These are phyloP conservation scores for Poeciliopsis retropinna DNA, from an alignment of 2,113 vertebrate species.

Conservation along the genomic window DNA sequence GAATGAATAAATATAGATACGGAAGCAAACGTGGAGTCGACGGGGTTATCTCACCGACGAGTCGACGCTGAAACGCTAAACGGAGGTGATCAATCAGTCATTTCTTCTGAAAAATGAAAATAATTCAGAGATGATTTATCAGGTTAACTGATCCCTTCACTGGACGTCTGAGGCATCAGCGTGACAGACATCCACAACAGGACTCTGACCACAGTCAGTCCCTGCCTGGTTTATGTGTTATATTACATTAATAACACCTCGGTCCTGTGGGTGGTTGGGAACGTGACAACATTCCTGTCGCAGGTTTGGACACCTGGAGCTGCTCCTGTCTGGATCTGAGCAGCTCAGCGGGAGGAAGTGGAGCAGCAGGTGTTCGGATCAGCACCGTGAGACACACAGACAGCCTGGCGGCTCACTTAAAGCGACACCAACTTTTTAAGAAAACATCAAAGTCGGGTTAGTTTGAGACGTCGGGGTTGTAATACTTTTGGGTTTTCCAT, in stretches of 20 bases:
- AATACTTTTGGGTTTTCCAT: no score
- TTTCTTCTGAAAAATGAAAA: conserved; percentile 15
- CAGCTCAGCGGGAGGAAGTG: conserved; percentile 54
- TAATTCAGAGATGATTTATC: conserved; percentile 10
- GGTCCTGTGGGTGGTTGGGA: conserved; percentile 58
- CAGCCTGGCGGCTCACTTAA: conserved; percentile 17
- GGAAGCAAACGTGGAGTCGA: conserved; percentile 22
- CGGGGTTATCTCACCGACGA: conserved; percentile 32
- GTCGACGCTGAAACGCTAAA: conserved; percentile 11
- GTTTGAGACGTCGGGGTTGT: neutral
- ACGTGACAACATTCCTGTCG: conserved; percentile 58
- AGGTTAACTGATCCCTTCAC: conserved; percentile 39
- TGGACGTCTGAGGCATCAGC: conserved; percentile 6
- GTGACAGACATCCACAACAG: conserved; percentile 42
- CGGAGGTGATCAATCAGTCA: conserved; percentile 57
- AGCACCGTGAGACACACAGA: conserved; percentile 32
- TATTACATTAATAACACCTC: conserved; percentile 76
- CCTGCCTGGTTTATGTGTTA: conserved; percentile 59
- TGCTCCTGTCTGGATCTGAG: conserved; percentile 55
- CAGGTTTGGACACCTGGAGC: conserved; percentile 53
- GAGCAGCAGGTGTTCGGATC: conserved; percentile 50
- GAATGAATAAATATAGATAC: conserved; percentile 72
- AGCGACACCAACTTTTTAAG: conserved; percentile 10
- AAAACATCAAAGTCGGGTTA: neutral
- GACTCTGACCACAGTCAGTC: conserved; percentile 51